Evolutionary conservation across 2,888 invertebrate species (phyloP).

Genomic region (Eledone cirrhosa): DNA sequence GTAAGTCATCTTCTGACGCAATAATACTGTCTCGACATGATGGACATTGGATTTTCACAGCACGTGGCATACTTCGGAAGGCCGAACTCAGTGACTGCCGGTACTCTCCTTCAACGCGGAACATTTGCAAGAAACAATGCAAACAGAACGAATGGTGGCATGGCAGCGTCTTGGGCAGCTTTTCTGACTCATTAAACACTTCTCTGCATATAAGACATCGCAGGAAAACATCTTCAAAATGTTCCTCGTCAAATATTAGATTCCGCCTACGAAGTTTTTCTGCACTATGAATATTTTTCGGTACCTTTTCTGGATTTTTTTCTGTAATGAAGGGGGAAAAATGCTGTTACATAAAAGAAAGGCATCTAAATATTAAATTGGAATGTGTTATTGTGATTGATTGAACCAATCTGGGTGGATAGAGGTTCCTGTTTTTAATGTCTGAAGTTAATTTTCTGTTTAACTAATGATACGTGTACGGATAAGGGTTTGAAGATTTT

Average conservation of each 20-base stretch:
- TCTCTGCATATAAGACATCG: slow-evolving; percentile 65
- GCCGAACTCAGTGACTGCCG: slow-evolving; percentile 56
- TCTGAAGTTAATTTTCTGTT: no score
- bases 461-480: no score
- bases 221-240: slow-evolving; percentile 60
- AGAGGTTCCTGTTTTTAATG: no score
- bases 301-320: slow-evolving; percentile 22
- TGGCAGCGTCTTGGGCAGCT: slow-evolving; percentile 64
- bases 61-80: slow-evolving; percentile 57
- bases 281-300: slow-evolving; percentile 13
- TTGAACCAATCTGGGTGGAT: no score
- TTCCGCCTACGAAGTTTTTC: slow-evolving; percentile 46
- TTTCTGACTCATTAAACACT: slow-evolving; percentile 62
- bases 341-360: no score
- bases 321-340: slow-evolving; percentile 11
- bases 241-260: slow-evolving; percentile 57
- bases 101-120: slow-evolving; percentile 59
- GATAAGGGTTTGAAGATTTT: no score
- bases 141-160: slow-evolving; percentile 67
- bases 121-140: slow-evolving; percentile 63
- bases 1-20: slow-evolving; percentile 55
- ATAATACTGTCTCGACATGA: slow-evolving; percentile 56
- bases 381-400: no score
- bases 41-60: slow-evolving; percentile 60
- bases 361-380: no score